Evolutionary conservation across 2,888 invertebrate genomes (phyloP).

Genomic region (Malthinus flaveolus): DNA sequence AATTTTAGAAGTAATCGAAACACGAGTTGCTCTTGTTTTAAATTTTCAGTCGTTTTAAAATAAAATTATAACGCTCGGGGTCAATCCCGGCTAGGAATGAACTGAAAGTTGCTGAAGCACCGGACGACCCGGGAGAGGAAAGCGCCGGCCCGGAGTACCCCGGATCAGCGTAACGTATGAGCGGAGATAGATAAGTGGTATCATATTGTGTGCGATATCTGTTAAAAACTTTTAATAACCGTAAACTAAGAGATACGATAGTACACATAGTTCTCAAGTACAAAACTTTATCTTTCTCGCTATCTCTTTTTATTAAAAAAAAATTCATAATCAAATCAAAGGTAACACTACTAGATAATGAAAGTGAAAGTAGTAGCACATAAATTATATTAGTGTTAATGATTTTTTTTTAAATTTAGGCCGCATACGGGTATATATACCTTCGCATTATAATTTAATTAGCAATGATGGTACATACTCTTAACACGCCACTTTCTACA

Average conservation of each 20-base stretch:
- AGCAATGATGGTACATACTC: not conserved
- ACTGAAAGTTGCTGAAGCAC: constrained; percentile 46
- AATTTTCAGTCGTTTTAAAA: constrained; percentile 26
- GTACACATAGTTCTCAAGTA: no score
- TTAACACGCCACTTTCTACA: not conserved
- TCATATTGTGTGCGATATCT: constrained; percentile 8
- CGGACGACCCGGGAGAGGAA: constrained; percentile 54
- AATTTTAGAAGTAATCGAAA: constrained; percentile 1
- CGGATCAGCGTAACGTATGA: constrained; percentile 23
- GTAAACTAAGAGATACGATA: not conserved
- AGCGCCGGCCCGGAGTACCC: constrained; percentile 57
- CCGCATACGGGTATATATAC: not conserved
- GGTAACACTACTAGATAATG: no score
- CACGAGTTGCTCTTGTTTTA: constrained; percentile 9
- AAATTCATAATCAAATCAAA: not conserved
- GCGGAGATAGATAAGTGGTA: constrained; percentile 28
- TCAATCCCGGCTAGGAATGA: constrained; percentile 46
- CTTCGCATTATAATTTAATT: not conserved
- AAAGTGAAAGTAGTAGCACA: no score
- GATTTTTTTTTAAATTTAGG: not conserved
- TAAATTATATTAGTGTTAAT: no score
- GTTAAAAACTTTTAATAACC: constrained; percentile 3
- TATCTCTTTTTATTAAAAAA: no score
- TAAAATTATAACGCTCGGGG: constrained; percentile 39
- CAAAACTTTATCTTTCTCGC: no score